A percentile compares a stretch with the other conserved stretches of the same genome.
Conservation (phyloP, 2,113 vertebrate genomes). For the Chloropsis hardwickii region DNA sequence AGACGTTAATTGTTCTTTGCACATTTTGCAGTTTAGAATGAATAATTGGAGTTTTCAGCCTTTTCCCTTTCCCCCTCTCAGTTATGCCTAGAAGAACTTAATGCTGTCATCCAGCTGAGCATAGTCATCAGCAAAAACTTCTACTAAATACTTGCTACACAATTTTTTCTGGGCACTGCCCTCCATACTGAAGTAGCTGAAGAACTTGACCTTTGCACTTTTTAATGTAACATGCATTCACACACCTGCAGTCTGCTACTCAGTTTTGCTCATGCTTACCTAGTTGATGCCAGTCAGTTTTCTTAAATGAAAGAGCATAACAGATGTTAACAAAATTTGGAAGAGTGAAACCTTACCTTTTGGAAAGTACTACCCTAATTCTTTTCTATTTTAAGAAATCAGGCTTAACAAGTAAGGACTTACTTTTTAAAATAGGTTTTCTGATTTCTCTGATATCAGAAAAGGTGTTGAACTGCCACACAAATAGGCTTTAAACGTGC, state of each 20-base stretch:
- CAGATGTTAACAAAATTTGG: neutral
- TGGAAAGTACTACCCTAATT: neutral
- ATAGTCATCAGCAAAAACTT: neutral
- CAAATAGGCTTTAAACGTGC: neutral
- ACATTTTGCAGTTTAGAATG: neutral
- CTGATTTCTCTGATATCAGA: neutral
- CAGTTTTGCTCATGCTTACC: neutral
- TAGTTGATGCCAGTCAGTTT: neutral
- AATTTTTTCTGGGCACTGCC: neutral
- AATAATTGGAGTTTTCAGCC: neutral
- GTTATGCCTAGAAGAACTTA: neutral
- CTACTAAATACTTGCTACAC: neutral
- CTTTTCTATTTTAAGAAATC: neutral
- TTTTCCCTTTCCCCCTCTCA: neutral
- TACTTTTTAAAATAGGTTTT: neutral
- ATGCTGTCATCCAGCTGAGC: neutral
- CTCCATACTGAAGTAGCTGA: neutral
- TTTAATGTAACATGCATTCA: neutral
- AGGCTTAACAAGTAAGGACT: neutral
- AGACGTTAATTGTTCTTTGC: neutral
- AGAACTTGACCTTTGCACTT: neutral
- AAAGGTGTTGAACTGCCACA: neutral
- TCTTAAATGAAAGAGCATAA: neutral
- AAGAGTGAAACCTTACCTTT: neutral
- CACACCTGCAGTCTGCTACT: neutral